These are phyloP conservation scores for Oxycera nigricornis DNA, from an alignment of 2,888 invertebrate genomes.

Conservation along the genomic window DNA sequence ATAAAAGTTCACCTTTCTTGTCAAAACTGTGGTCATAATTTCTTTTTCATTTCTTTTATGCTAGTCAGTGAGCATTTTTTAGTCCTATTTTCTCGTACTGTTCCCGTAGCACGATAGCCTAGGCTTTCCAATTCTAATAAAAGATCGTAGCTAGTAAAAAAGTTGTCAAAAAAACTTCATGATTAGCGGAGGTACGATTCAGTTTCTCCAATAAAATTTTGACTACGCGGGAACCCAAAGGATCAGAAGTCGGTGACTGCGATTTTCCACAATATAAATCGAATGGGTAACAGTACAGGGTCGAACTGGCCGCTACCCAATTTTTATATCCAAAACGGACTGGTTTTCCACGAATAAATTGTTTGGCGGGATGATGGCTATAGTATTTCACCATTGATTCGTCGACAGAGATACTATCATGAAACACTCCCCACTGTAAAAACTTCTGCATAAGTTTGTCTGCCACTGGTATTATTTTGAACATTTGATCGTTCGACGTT, in stretches of 20 bases:
- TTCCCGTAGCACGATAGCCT: too few relatives aligned
- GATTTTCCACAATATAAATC: neutral
- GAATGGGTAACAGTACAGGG: neutral
- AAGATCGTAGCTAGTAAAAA: too few relatives aligned
- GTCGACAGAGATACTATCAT: neutral
- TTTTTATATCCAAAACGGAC: neutral
- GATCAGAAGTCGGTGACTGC: neutral
- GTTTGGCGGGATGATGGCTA: neutral
- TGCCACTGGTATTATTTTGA: neutral
- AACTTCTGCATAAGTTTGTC: too few relatives aligned
- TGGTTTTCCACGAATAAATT: neutral
- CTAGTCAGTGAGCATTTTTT: too few relatives aligned
- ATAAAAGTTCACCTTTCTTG: neutral
- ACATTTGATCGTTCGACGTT: too few relatives aligned
- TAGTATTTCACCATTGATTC: neutral
- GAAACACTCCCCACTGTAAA: neutral
- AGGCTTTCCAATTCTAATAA: too few relatives aligned
- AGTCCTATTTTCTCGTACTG: too few relatives aligned
- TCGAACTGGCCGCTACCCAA: neutral
- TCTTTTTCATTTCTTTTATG: slow-evolving; percentile 2
- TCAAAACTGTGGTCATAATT: too few relatives aligned
- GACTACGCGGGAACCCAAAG: too few relatives aligned
- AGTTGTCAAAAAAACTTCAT: too few relatives aligned
- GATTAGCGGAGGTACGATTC: too few relatives aligned
- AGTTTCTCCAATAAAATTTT: too few relatives aligned